A percentile compares a stretch with the other conserved stretches of the same genome.
Conservation (phyloP, 2,113 vertebrate species). For the Phylloscopus trochilus region DNA sequence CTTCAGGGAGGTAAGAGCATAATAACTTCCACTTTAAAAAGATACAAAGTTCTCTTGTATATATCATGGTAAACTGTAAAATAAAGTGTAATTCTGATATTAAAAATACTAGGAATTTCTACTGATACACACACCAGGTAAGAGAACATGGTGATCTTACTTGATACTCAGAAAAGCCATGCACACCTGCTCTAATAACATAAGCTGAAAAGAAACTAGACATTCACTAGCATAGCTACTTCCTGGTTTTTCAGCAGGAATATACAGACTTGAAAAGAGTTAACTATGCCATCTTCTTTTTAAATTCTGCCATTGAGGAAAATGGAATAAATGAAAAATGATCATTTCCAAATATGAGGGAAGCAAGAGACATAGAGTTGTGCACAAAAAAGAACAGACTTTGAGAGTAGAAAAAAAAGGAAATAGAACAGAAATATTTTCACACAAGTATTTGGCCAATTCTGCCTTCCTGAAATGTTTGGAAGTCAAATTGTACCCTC, state of each 20-base stretch:
- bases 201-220: neutral
- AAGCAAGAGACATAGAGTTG: neutral
- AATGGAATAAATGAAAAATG: neutral
- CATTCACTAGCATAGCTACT: neutral
- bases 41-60: neutral
- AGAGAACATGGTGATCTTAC: neutral
- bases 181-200: neutral
- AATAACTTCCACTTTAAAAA: neutral
- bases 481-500: neutral
- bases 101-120: neutral
- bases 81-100: neutral
- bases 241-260: neutral
- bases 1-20: neutral
- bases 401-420: neutral
- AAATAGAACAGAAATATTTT: neutral
- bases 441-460: neutral
- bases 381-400: neutral
- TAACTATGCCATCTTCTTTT: neutral
- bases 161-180: neutral
- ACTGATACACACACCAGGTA: neutral
- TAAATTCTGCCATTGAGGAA: neutral
- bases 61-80: neutral
- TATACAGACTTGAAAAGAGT: neutral
- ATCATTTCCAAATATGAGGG: neutral
- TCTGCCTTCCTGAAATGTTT: neutral